phyloP scores from a whole-genome alignment of 2,113 vertebrate species.

The Platysternon megacephalum region DNA sequence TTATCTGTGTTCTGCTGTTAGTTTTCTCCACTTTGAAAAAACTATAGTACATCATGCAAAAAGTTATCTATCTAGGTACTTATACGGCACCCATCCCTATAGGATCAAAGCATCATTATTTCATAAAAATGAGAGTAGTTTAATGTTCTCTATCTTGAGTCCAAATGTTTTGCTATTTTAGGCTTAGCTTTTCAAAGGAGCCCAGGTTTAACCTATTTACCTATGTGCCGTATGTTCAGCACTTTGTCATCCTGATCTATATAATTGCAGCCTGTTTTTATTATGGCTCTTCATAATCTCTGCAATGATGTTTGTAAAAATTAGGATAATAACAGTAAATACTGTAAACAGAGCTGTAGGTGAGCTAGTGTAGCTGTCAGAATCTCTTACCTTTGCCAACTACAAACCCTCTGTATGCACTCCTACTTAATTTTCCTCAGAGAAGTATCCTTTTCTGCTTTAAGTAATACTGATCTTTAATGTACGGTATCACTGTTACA shows the following conservation, averaged over 20 bases:
- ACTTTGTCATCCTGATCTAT: neutral
- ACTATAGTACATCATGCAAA: neutral
- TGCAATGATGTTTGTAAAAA: conserved; percentile 31
- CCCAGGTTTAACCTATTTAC: neutral
- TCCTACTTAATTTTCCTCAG: conserved; percentile 46
- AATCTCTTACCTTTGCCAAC: neutral
- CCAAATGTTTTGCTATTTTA: neutral
- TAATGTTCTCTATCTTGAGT: neutral
- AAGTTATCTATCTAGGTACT: neutral
- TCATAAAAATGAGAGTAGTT: neutral
- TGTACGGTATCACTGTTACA: neutral
- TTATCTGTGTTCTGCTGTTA: neutral
- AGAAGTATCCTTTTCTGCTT: conserved; percentile 31
- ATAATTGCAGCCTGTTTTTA: neutral
- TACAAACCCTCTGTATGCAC: neutral
- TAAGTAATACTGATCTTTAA: neutral
- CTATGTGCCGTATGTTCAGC: neutral
- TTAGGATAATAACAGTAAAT: conserved; percentile 30
- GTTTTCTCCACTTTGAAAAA: neutral
- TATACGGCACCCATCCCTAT: fast-evolving
- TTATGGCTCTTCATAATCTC: conserved; percentile 24
- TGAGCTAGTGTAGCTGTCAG: neutral
- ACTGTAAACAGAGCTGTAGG: neutral
- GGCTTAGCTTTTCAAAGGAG: neutral
- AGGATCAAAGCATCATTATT: neutral